A percentile compares a stretch with the other conserved stretches of the same genome.
Evolutionary conservation across 30 jellyfish, hydroid and myxozoan species (phyloP).

Genomic region (Cassiopea xamachana): DNA sequence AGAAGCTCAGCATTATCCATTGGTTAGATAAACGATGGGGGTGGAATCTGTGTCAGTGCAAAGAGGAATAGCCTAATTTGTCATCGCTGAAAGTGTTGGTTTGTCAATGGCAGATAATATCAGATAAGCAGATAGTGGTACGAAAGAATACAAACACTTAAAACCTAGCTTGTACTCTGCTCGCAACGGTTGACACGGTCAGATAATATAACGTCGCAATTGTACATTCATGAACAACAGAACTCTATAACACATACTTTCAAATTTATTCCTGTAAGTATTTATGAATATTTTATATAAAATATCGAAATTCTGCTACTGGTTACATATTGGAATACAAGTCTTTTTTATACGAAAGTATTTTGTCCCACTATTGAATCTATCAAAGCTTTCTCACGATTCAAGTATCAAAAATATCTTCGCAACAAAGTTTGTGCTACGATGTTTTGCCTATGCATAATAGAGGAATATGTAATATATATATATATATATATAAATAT

Average conservation of each 20-base stretch:
- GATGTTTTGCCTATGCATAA: too few relatives aligned
- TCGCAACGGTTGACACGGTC: background rate
- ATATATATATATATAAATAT: too few relatives aligned
- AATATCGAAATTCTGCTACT: too few relatives aligned
- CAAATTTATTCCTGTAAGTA: background rate
- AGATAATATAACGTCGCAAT: background rate
- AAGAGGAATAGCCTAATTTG: constrained; percentile 42
- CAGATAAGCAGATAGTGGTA: constrained; percentile 51
- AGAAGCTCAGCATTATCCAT: background rate
- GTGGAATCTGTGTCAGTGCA: constrained; percentile 32
- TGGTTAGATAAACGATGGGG: constrained; percentile 46
- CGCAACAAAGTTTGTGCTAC: too few relatives aligned
- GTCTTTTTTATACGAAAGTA: too few relatives aligned
- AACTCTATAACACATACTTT: background rate
- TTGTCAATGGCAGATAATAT: constrained; percentile 40
- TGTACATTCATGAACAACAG: background rate
- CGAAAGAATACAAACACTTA: constrained; percentile 39
- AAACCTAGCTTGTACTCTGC: constrained; percentile 12
- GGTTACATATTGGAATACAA: too few relatives aligned
- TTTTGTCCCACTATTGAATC: too few relatives aligned
- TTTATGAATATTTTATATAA: too few relatives aligned
- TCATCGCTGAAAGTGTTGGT: constrained; percentile 61
- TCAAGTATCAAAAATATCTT: too few relatives aligned
- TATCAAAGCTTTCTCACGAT: too few relatives aligned
- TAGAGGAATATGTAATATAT: too few relatives aligned